Conservation (phyloP, 2,113 vertebrate species). For the Paralichthys olivaceus region DNA sequence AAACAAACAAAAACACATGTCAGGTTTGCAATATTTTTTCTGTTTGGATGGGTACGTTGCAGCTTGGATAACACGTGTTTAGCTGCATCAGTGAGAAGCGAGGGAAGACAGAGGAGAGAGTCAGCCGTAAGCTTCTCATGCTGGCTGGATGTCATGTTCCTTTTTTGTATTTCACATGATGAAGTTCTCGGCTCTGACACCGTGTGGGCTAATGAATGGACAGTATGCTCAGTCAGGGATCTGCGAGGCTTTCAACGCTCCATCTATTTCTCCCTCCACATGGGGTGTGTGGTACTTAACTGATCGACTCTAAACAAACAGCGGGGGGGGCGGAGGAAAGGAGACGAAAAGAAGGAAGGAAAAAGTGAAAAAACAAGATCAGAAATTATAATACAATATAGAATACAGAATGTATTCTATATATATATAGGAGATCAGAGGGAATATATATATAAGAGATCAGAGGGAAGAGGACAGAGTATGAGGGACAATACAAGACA, state of each 20-base stretch:
- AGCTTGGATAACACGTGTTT: not conserved
- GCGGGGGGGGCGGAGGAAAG: slow-evolving; percentile 3
- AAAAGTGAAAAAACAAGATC: not conserved
- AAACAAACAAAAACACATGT: too few species aligned
- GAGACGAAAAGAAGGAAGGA: not conserved
- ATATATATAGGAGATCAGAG: too few species aligned
- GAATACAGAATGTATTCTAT: too few species aligned
- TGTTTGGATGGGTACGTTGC: not conserved
- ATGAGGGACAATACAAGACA: too few species aligned
- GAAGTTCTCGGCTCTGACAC: not conserved
- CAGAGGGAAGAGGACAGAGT: too few species aligned
- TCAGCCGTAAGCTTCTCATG: slow-evolving; percentile 23
- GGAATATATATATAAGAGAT: not conserved
- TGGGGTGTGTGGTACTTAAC: slow-evolving; percentile 35
- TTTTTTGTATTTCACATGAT: slow-evolving; percentile 24
- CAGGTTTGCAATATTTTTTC: not conserved
- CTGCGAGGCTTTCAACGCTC: not conserved
- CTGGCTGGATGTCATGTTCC: slow-evolving; percentile 14
- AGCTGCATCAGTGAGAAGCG: not conserved
- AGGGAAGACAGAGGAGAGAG: not conserved
- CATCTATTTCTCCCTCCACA: slow-evolving; percentile 38
- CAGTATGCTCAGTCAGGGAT: slow-evolving; percentile 46
- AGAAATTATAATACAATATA: too few species aligned
- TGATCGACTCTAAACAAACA: slow-evolving; percentile 37
- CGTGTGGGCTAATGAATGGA: slow-evolving; percentile 36